These are phyloP conservation scores for Danionella dracula DNA, from an alignment of 2,797 vertebrate genomes.

Conservation along the genomic window DNA sequence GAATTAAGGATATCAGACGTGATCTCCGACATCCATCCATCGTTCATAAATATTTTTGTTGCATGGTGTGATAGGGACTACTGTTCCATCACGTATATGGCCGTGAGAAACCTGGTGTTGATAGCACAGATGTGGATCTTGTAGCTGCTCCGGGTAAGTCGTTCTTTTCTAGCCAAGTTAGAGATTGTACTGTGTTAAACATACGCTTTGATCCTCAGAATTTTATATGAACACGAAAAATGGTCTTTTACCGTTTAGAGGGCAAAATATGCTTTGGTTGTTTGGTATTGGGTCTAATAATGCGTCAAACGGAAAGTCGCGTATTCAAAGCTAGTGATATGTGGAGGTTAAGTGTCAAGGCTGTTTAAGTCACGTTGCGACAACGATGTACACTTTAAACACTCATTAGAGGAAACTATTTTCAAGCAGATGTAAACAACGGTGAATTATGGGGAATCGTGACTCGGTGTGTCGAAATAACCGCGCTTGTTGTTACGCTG, in stretches of 20 bases:
- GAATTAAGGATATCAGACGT: constrained; percentile 53
- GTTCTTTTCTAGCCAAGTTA: constrained; percentile 50
- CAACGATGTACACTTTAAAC: not conserved
- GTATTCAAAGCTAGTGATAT: constrained; percentile 35
- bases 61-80: constrained; percentile 19
- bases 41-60: not conserved
- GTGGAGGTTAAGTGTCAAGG: not conserved
- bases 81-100: constrained; percentile 5
- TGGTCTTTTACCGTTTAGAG: not conserved
- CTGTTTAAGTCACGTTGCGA: not conserved
- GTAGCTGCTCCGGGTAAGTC: constrained; percentile 66
- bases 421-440: too few relatives aligned
- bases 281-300: not conserved
- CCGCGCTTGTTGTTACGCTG: constrained; percentile 30
- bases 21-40: constrained; percentile 43
- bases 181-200: not conserved
- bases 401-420: too few relatives aligned
- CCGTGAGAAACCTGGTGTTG: constrained; percentile 42
- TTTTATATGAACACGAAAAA: not conserved
- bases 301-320: constrained; percentile 17
- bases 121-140: constrained; percentile 69
- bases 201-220: not conserved
- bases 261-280: not conserved
- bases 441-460: not conserved
- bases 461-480: not conserved